Percentiles rank a stretch among this genome's conserved stretches.
Conservation (phyloP, 2,113 vertebrate species). For the Myocastor coypus region DNA sequence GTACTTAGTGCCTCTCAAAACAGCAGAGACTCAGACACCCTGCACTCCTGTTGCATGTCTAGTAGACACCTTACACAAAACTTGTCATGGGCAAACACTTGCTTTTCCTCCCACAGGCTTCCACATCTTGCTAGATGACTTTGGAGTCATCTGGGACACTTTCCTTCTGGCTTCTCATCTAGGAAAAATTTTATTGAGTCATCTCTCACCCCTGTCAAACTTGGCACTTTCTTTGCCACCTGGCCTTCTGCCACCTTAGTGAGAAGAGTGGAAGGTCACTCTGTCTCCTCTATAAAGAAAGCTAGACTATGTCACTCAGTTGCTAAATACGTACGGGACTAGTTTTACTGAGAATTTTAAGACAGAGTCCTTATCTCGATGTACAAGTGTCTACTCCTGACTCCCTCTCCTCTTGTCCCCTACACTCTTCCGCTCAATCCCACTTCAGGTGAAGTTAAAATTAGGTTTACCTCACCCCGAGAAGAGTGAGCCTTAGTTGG, state of each 20-base stretch:
- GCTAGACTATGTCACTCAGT: background rate
- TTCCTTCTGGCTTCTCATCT: background rate
- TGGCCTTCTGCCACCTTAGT: background rate
- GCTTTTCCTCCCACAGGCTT: background rate
- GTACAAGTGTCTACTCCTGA: background rate
- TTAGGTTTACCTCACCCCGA: background rate
- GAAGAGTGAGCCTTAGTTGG: background rate
- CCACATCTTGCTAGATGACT: background rate
- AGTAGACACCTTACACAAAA: background rate
- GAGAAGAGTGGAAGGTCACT: background rate
- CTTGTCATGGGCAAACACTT: background rate
- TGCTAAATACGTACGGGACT: background rate
- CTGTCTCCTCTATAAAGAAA: background rate
- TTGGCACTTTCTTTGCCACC: background rate
- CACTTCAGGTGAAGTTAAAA: background rate
- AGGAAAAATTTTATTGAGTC: background rate
- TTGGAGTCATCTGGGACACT: background rate
- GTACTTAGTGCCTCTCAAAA: background rate
- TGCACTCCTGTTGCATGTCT: background rate
- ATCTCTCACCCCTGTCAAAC: background rate
- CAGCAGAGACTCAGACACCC: background rate
- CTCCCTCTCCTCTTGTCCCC: background rate
- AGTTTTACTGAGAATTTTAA: background rate
- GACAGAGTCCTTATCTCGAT: background rate
- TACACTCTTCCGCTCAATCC: background rate